Evolutionary conservation across 2,797 vertebrate genomes (phyloP), one percentile per base, ranked within the genome.

Genomic region (Apodemus agrarius): DNA sequence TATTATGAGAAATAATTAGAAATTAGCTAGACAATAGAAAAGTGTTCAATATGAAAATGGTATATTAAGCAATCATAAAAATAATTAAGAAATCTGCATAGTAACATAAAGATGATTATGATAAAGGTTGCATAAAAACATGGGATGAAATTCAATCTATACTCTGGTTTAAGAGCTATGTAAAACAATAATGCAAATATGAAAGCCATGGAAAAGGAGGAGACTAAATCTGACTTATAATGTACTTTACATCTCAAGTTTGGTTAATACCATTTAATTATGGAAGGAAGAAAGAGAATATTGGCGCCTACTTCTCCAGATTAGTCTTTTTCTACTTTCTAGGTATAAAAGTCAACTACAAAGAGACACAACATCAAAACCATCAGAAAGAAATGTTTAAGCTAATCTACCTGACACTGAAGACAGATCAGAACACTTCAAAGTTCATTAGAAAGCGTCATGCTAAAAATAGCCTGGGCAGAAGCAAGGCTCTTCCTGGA

Each of bases 1-100:
- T 93, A 85, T 54, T 90, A 59, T 40, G 49, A 91, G 63, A 87
- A 91, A 86, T 96, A 97, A 79, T 57, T 88, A 92, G 59, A 95
- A 96, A 95, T 91, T 78, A 88, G 91, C 31, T 96, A 72, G 65
- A 54, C 19, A 89, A 80, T 78, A 92, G 52, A 92, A 82, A 95
- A 89, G 6, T 52, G 11, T 61, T 96, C 90, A 90, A 92, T 84
- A 94, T 31, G 40, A 89, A 31, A 96, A 79, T 46, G 21, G 46
- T 40, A 93, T 88, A 90, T 78, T 81, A 89, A 92, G 61, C 37
- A 96, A 79, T 65, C 54, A 93, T 81, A 93, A 92, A 82, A 94
- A 83, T 89, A 80, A 89, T 93, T 92, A 93, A 54, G 34, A 94
- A 94, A 61, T 93, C 13, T 86, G 5, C 57, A 90, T 10, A 80